phyloP scores from a whole-genome alignment of 1,140 invertebrate species.

The Nylanderia fulva region DNA sequence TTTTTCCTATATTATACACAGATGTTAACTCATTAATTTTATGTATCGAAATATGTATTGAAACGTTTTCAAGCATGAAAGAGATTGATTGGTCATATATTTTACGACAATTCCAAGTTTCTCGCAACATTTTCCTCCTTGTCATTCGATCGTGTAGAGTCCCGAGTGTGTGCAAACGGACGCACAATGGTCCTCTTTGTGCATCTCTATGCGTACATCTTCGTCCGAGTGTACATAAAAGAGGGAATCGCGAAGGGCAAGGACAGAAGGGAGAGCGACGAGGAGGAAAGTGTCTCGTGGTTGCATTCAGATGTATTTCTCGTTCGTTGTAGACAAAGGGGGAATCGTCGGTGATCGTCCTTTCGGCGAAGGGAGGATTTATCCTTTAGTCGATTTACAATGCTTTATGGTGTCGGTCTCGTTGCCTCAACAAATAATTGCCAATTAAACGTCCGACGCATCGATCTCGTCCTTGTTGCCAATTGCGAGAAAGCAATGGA shows the following conservation, averaged over 20 bases:
- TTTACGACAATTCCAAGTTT: not conserved
- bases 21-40: not conserved
- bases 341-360: constrained; percentile 49
- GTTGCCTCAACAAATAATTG: constrained; percentile 81
- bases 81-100: not conserved
- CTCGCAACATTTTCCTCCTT: constrained; percentile 15
- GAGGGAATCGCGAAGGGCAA: constrained; percentile 3
- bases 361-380: constrained; percentile 76
- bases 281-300: constrained; percentile 41
- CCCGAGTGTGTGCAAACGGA: constrained; percentile 23
- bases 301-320: constrained; percentile 61
- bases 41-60: not conserved
- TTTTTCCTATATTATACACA: not conserved
- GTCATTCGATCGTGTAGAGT: not conserved
- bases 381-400: constrained; percentile 80
- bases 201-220: constrained; percentile 8
- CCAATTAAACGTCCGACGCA: constrained; percentile 79
- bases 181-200: constrained; percentile 37
- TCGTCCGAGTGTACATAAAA: constrained; percentile 1
- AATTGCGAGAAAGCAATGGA: constrained; percentile 67
- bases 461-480: constrained; percentile 71
- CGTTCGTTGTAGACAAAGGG: constrained; percentile 16
- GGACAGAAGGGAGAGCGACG: not conserved
- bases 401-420: constrained; percentile 80
- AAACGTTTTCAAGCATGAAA: not conserved